Evolutionary conservation across 2,888 invertebrate genomes (phyloP).

Genomic region (Eupithecia exiguata): DNA sequence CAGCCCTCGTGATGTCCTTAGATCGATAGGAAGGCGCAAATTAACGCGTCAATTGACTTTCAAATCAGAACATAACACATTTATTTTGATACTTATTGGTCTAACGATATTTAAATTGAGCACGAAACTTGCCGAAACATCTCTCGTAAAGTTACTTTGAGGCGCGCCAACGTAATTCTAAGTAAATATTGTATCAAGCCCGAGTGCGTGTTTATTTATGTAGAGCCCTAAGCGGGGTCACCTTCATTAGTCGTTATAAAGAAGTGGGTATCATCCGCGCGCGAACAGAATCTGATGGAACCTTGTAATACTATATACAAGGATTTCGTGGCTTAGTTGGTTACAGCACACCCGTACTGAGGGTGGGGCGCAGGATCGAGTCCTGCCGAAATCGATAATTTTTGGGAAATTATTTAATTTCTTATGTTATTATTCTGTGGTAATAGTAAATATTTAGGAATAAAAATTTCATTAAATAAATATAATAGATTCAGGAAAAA

Average conservation of each 20-base stretch:
- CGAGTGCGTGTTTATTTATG: slow-evolving; percentile 35
- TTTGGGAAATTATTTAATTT: too few species aligned
- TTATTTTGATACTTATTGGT: neutral
- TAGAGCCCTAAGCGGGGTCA: slow-evolving; percentile 31
- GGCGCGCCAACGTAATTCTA: slow-evolving; percentile 22
- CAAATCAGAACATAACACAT: neutral
- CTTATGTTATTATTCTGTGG: too few species aligned
- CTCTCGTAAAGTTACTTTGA: slow-evolving; percentile 21
- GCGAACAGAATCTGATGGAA: neutral
- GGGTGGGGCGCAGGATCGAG: too few species aligned
- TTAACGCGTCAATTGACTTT: too few species aligned
- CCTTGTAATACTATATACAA: neutral
- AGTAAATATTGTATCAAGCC: slow-evolving; percentile 33
- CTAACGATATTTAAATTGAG: slow-evolving; percentile 6
- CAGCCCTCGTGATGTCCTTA: too few species aligned
- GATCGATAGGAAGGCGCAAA: too few species aligned
- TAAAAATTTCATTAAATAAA: too few species aligned
- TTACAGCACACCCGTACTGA: too few species aligned
- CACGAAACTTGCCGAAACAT: neutral
- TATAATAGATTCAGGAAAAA: too few species aligned
- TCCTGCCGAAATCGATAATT: too few species aligned
- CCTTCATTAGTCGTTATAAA: slow-evolving; percentile 31
- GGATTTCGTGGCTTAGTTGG: too few species aligned
- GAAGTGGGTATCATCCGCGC: neutral
- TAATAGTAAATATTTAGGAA: too few species aligned